Evolutionary conservation across 2,888 invertebrate species (phyloP).

Genomic region (Drosophila monieri): DNA sequence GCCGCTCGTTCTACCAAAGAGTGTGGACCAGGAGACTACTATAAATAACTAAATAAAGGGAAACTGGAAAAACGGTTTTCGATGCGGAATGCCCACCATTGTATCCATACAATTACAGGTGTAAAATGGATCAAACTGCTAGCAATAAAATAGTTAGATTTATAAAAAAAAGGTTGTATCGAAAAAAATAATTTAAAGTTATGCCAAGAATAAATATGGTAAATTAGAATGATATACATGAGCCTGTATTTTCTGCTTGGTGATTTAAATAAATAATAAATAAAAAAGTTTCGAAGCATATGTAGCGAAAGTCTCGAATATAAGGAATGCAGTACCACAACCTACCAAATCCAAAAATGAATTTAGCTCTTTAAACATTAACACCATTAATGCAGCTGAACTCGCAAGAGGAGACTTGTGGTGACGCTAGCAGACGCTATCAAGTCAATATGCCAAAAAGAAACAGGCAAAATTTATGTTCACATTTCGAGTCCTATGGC

Average conservation of each 20-base stretch:
- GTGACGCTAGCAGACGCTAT: background rate
- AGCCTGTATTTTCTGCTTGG: no score
- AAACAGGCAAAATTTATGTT: conserved; percentile 14
- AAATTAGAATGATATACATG: background rate
- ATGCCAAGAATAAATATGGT: conserved; percentile 2
- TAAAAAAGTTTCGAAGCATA: no score
- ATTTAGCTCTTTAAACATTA: no score
- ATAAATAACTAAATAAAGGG: background rate
- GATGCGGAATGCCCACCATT: background rate
- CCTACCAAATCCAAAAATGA: no score
- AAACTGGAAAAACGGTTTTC: background rate
- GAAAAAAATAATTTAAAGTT: conserved; percentile 46
- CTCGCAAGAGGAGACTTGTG: no score
- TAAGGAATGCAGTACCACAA: no score
- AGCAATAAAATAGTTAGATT: background rate
- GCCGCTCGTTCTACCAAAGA: conserved; percentile 9
- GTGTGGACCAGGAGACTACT: background rate
- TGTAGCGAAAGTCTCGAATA: no score
- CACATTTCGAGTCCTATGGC: conserved; percentile 49
- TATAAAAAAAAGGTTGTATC: background rate
- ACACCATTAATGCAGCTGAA: no score
- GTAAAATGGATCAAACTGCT: background rate
- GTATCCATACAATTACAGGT: background rate
- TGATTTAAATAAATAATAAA: no score
- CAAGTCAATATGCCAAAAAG: background rate